phyloP scores from a whole-genome alignment of 2,797 vertebrate genomes.

The Sparidentex hasta region DNA sequence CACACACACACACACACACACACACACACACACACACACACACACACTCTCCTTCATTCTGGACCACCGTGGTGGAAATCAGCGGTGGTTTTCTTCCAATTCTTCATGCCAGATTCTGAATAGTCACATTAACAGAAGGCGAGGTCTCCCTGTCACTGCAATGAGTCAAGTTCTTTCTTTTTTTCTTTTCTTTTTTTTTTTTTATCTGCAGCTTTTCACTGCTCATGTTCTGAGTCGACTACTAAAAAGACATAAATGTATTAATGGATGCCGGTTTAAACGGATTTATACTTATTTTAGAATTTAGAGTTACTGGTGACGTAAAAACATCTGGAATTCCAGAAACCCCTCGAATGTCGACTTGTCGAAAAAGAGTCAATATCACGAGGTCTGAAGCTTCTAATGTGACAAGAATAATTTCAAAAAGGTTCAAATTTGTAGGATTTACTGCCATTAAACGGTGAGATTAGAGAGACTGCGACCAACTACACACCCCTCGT shows the following conservation, averaged over 20 bases:
- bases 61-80: constrained; percentile 41
- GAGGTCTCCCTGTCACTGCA: constrained; percentile 7
- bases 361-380: too few relatives aligned
- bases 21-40: constrained; percentile 4
- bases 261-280: too few relatives aligned
- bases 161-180: constrained; percentile 4
- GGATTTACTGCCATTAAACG: too few relatives aligned
- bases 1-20: constrained; percentile 1
- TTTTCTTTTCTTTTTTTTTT: neutral
- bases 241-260: neutral
- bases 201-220: constrained; percentile 11
- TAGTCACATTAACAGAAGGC: constrained; percentile 22
- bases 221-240: neutral
- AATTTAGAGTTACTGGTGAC: neutral
- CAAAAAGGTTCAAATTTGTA: too few relatives aligned
- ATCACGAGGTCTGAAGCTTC: neutral
- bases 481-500: too few relatives aligned
- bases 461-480: too few relatives aligned
- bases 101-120: constrained; percentile 27
- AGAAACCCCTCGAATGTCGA: neutral
- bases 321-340: neutral
- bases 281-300: neutral
- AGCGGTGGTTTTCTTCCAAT: constrained; percentile 9
- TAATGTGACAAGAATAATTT: neutral
- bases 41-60: neutral